Conservation (phyloP, 2,797 vertebrate species). For the Dicrostonyx torquatus region DNA sequence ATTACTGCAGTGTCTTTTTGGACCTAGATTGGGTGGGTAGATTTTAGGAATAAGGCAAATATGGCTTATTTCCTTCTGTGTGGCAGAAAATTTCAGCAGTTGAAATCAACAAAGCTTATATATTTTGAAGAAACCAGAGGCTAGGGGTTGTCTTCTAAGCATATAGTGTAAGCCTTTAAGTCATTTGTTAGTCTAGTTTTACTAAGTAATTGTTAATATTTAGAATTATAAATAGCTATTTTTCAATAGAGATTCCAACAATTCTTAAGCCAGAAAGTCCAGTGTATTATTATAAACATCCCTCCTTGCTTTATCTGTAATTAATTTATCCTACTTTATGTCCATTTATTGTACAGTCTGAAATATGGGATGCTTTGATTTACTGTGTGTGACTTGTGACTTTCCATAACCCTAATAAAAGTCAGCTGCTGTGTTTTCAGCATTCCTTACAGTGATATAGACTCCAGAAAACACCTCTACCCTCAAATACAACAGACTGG, state of each 20-base stretch:
- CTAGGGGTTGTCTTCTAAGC: not conserved
- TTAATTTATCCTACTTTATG: not conserved
- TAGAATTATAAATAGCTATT: constrained; percentile 41
- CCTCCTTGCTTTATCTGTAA: constrained; percentile 35
- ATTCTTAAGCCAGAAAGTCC: not conserved
- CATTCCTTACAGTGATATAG: not conserved
- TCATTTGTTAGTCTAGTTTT: not conserved
- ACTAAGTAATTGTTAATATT: constrained; percentile 8
- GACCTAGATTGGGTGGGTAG: not conserved
- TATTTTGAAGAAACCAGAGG: constrained; percentile 13
- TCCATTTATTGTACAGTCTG: constrained; percentile 45
- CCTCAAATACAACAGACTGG: not conserved
- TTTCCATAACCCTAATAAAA: constrained; percentile 27
- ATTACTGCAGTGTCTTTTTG: constrained; percentile 5
- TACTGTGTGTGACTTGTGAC: not conserved
- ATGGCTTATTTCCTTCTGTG: not conserved
- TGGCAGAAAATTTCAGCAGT: constrained; percentile 41
- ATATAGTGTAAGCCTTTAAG: not conserved
- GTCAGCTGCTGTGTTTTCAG: constrained; percentile 14
- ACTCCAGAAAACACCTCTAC: not conserved
- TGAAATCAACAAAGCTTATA: not conserved
- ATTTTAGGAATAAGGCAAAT: constrained; percentile 38
- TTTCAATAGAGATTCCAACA: not conserved
- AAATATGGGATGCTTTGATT: constrained; percentile 23
- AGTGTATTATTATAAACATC: constrained; percentile 37